Percentiles rank a stretch among this genome's conserved stretches.
Evolutionary conservation across 2,113 vertebrate species (phyloP).

Genomic region (Anguilla rostrata): DNA sequence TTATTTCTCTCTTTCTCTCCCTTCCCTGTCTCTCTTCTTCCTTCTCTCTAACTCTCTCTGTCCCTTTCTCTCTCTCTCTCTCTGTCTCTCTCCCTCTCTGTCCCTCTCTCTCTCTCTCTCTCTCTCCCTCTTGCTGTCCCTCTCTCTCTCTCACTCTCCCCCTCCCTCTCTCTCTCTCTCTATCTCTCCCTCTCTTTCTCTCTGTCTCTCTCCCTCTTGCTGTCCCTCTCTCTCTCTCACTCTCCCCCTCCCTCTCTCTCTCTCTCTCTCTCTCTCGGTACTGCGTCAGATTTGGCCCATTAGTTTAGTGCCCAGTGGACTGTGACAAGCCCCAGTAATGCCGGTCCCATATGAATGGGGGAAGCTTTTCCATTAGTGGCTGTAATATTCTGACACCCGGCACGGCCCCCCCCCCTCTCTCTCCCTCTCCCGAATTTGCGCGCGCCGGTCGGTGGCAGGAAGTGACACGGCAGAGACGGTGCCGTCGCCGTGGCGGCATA

Average conservation of each 20-base stretch:
- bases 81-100: constrained; percentile 36
- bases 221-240: constrained; percentile 10
- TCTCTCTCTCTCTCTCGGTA: constrained; percentile 42
- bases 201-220: constrained; percentile 43
- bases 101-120: constrained; percentile 39
- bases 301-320: constrained; percentile 96
- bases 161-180: constrained; percentile 50
- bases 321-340: constrained; percentile 91
- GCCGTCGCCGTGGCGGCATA: constrained; percentile 56
- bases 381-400: constrained; percentile 97
- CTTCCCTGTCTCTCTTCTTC: constrained; percentile 47
- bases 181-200: constrained; percentile 37
- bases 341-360: constrained; percentile 89
- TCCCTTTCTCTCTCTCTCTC: constrained; percentile 28
- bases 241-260: constrained; percentile 40
- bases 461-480: constrained; percentile 79
- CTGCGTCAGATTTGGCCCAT: constrained; percentile 86
- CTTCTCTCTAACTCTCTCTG: constrained; percentile 2
- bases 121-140: constrained; percentile 27
- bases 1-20: constrained; percentile 31
- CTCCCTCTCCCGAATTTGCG: constrained; percentile 17
- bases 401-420: constrained; percentile 65
- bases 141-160: constrained; percentile 29
- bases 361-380: constrained; percentile 98
- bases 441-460: constrained; percentile 82